These are phyloP conservation scores for Crematogaster levior DNA, from an alignment of 2,888 invertebrate genomes.

Conservation along the genomic window DNA sequence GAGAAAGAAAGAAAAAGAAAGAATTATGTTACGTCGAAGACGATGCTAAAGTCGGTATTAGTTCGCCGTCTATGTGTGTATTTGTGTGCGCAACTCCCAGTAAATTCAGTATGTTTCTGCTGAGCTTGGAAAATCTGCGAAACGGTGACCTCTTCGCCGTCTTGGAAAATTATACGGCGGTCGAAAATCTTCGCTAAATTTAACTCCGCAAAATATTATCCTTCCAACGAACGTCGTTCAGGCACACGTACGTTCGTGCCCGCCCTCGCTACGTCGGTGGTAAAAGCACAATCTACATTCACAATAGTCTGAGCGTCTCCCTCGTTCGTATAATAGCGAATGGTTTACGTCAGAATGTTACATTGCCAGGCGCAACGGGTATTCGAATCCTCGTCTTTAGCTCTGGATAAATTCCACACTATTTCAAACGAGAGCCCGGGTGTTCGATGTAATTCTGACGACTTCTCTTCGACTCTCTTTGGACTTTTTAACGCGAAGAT, in stretches of 20 bases:
- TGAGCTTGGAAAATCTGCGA: slow-evolving; percentile 59
- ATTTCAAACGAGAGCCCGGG: slow-evolving; percentile 19
- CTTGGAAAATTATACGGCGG: slow-evolving; percentile 48
- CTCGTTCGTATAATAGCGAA: background rate
- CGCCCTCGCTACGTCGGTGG: background rate
- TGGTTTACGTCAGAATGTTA: slow-evolving; percentile 15
- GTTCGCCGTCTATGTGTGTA: slow-evolving; percentile 37
- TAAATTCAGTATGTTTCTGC: slow-evolving; percentile 62
- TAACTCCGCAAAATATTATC: slow-evolving; percentile 46
- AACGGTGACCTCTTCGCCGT: slow-evolving; percentile 52
- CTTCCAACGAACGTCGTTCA: slow-evolving; percentile 12
- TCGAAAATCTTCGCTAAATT: slow-evolving; percentile 47
- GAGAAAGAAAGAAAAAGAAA: background rate
- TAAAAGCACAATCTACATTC: slow-evolving; percentile 27
- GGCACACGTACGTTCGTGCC: background rate
- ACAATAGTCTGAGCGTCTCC: background rate
- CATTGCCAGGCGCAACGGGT: background rate
- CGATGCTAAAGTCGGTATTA: slow-evolving; percentile 62
- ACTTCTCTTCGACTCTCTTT: slow-evolving; percentile 30
- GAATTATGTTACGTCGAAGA: slow-evolving; percentile 57
- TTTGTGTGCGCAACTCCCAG: slow-evolving; percentile 34
- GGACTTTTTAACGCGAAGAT: slow-evolving; percentile 41
- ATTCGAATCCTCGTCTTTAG: slow-evolving; percentile 18
- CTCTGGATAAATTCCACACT: background rate
- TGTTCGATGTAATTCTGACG: slow-evolving; percentile 37